These are phyloP conservation scores for Pocillopora damicornis DNA, from an alignment of 64 coral and sea anemone species.

Conservation along the genomic window DNA sequence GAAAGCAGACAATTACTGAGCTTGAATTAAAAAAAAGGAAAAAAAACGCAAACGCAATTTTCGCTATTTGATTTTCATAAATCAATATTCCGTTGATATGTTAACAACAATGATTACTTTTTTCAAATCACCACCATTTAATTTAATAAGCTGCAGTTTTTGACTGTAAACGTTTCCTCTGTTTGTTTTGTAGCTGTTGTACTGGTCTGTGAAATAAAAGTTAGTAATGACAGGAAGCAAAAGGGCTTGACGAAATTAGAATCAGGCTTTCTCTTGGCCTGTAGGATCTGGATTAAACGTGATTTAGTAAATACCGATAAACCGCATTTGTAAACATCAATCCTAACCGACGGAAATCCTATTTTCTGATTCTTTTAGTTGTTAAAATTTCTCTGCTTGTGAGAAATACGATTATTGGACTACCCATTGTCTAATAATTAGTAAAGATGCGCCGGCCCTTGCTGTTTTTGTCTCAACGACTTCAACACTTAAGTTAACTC, in stretches of 20 bases:
- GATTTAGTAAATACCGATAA: background rate
- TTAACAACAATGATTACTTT: no score
- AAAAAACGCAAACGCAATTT: no score
- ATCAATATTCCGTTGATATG: no score
- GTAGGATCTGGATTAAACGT: background rate
- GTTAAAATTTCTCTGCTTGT: background rate
- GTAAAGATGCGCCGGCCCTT: background rate
- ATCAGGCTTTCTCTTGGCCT: background rate
- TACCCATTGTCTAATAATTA: background rate
- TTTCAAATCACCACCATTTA: no score
- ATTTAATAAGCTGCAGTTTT: no score
- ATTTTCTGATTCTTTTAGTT: background rate
- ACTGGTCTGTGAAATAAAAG: no score
- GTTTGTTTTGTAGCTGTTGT: no score
- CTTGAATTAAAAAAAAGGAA: no score
- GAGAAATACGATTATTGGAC: background rate
- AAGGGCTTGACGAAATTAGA: background rate
- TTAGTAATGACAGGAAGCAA: no score
- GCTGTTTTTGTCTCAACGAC: background rate
- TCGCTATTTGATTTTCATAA: no score
- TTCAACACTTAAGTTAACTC: background rate
- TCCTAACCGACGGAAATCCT: background rate
- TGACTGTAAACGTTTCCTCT: no score
- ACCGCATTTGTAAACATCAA: background rate
- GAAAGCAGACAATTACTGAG: no score